Conservation (phyloP, 1,140 invertebrate species). For the Drosophila lini region DNA sequence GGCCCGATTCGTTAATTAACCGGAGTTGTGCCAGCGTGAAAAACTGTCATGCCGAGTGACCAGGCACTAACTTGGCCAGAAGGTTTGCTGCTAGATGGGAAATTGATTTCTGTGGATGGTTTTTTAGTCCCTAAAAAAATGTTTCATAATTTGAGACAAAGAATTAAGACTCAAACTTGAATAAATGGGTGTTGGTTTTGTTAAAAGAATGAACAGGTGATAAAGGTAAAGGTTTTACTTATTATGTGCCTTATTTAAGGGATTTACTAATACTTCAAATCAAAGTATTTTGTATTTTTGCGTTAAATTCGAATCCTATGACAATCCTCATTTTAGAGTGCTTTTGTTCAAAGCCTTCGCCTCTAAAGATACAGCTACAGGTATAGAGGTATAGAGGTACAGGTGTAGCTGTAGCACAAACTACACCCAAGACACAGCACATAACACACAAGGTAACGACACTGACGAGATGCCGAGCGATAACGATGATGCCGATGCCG, state of each 20-base stretch:
- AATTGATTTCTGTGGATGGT: neutral
- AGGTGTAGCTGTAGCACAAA: conserved; percentile 6
- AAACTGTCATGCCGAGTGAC: conserved; percentile 33
- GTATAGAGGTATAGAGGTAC: neutral
- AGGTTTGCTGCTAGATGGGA: neutral
- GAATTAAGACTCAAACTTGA: neutral
- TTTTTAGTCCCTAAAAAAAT: neutral
- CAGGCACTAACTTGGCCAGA: neutral
- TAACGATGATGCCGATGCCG: conserved; percentile 28
- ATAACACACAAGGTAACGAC: conserved; percentile 19
- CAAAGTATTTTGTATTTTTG: neutral
- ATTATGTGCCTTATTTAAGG: too few relatives aligned
- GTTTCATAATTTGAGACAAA: neutral
- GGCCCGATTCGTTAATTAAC: conserved; percentile 71
- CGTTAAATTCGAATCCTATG: too few relatives aligned
- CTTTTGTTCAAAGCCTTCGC: neutral
- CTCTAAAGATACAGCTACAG: neutral
- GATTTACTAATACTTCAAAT: neutral
- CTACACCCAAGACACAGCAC: neutral
- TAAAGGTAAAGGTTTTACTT: neutral
- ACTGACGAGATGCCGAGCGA: conserved; percentile 44
- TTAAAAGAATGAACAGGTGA: neutral
- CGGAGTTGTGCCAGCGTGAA: conserved; percentile 9
- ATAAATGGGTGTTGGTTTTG: neutral
- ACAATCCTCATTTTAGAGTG: neutral